Base-by-base conservation (phyloP, 2,888 invertebrate species). In the Eupeodes latifasciatus region DNA sequence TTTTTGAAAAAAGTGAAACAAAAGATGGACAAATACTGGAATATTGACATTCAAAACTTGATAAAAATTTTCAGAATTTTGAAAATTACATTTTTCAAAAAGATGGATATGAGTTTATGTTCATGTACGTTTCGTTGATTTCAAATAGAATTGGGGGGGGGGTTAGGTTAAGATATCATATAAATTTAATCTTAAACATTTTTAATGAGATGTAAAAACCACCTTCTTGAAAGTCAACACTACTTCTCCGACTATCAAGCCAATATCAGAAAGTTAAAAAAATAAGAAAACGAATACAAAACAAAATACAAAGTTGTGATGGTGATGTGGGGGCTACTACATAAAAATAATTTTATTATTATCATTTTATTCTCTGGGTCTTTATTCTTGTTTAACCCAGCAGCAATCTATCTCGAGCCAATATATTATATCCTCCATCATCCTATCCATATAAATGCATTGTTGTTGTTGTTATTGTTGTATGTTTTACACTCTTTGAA, bases 281-380 rank as follows among this genome's bases (percentile, higher is more conserved):
- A 49, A 49, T 34, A 72, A n/a, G n/a, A n/a, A 61, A 69, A 55
- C 40, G 27, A 27, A 27, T 27, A 27, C 36, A 62, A 75, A 75
- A 67, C 57, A 62, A 71, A 61, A 80, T 57, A 62, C 51, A 86
- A 82, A 44, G 72, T 19, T 74, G 82, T 84, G 80, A 57, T 75
- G 80, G 62, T 75, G 81, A 88, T 85, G 85, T 88, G 85, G 85
- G 88, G 88, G 88, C 88, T 81, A 88, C 88, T 75, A 88, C 88
- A 88, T 88, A 78, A 85, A 88, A 88, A 85, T 88, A 81, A 88
- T 88, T 88, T 88, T 88, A 85, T 85, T 88, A 77, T 86, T 82
- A 86, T 88, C 77, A 77, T 88, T 88, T 78, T 78, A 77, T 81
- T 77, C 77, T 53, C 81, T 81, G 57, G 51, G 51, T 75, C 34